Conservation (phyloP, 2,113 vertebrate species). For the Cephalopterus ornatus region DNA sequence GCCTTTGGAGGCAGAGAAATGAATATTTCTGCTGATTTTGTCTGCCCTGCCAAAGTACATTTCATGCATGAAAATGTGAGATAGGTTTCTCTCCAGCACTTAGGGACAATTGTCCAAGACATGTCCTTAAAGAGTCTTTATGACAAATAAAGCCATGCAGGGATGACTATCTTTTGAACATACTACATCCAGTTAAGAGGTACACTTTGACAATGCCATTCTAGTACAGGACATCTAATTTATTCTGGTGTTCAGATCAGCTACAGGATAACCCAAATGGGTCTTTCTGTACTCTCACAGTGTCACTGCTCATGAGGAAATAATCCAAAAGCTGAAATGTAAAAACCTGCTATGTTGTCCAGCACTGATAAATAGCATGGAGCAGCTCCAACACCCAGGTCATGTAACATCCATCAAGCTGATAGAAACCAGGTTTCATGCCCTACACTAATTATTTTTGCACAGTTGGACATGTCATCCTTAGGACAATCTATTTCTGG, state of each 20-base stretch:
- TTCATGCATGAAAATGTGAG: neutral
- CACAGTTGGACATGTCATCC: neutral
- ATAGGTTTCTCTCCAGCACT: neutral
- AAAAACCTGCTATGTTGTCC: neutral
- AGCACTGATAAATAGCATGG: neutral
- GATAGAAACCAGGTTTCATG: constrained; percentile 5
- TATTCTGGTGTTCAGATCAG: neutral
- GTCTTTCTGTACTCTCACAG: neutral
- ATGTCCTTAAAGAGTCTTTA: neutral
- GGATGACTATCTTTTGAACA: neutral
- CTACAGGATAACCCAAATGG: neutral
- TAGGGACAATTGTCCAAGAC: neutral
- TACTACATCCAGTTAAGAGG: neutral
- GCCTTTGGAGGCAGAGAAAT: neutral
- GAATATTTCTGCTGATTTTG: neutral
- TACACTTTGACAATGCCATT: neutral
- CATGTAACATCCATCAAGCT: neutral
- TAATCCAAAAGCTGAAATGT: neutral
- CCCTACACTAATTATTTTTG: constrained; percentile 8
- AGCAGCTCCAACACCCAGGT: neutral
- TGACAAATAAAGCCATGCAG: neutral
- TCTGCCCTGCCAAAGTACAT: neutral
- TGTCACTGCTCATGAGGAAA: neutral
- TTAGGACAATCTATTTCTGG: neutral
- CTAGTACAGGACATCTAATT: neutral